Percentiles rank a stretch among this genome's conserved stretches.
phyloP scores from a whole-genome alignment of 2,113 vertebrate species.

The Anthoscopus minutus region DNA sequence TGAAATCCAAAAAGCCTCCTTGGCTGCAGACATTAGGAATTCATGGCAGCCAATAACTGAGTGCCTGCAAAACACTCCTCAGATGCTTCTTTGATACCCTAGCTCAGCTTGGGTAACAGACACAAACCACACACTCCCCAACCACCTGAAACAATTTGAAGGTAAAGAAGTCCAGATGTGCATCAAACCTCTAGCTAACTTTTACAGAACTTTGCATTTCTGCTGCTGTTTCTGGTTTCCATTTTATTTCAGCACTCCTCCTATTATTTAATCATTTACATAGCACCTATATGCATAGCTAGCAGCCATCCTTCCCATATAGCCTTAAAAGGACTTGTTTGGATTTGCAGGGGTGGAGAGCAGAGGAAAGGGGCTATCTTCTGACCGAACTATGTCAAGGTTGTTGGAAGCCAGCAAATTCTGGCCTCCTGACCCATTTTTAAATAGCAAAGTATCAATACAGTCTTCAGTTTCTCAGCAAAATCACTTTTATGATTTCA shows the following conservation, averaged over 20 bases:
- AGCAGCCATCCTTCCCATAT: background rate
- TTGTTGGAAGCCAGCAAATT: slow-evolving; percentile 22
- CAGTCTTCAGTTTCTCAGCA: background rate
- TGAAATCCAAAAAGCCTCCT: background rate
- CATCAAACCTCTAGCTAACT: background rate
- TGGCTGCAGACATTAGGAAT: background rate
- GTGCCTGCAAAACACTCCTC: background rate
- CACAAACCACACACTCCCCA: background rate
- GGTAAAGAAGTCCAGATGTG: background rate
- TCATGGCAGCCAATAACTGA: background rate
- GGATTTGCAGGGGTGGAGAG: background rate
- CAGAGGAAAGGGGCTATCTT: slow-evolving; percentile 3
- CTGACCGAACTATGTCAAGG: background rate
- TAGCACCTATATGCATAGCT: slow-evolving; percentile 34
- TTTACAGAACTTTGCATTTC: background rate
- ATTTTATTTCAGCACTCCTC: background rate
- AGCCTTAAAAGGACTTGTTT: slow-evolving; percentile 65
- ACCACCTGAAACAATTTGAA: background rate
- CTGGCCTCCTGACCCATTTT: background rate
- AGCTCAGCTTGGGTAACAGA: background rate
- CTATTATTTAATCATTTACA: slow-evolving; percentile 1
- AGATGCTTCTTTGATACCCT: background rate
- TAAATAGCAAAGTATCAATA: background rate
- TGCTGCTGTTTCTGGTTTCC: background rate
- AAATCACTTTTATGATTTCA: background rate